Percentiles rank a stretch among this genome's conserved stretches.
These are phyloP conservation scores for Apteryx owenii DNA, from an alignment of 2,113 vertebrate genomes.

Conservation along the genomic window DNA sequence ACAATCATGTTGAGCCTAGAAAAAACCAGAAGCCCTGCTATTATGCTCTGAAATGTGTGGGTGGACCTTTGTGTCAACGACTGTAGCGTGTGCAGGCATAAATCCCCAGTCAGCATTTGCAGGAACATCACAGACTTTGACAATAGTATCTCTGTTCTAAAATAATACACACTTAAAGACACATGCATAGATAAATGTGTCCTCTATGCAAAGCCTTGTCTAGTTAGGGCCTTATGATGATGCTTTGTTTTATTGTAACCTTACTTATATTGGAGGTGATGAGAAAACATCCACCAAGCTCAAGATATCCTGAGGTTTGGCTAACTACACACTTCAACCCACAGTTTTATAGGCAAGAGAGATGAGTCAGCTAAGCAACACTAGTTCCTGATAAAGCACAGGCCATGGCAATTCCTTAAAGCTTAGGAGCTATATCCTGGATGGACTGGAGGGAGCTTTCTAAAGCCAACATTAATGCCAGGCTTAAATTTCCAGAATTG, in stretches of 20 bases:
- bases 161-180: background rate
- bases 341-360: background rate
- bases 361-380: background rate
- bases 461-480: background rate
- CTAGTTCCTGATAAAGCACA: background rate
- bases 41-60: background rate
- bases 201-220: background rate
- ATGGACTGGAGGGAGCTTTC: background rate
- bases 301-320: background rate
- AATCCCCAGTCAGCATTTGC: background rate
- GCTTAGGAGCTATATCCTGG: background rate
- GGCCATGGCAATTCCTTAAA: background rate
- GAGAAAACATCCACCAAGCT: background rate
- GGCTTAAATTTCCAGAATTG: background rate
- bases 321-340: rapidly evolving
- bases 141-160: background rate
- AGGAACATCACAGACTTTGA: background rate
- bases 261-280: background rate
- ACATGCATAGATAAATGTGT: rapidly evolving
- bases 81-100: background rate
- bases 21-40: background rate
- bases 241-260: background rate
- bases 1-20: background rate
- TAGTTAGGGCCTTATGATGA: background rate
- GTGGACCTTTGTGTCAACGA: background rate